Evolutionary conservation across 2,113 vertebrate species (phyloP).

Genomic region (Takifugu flavidus): DNA sequence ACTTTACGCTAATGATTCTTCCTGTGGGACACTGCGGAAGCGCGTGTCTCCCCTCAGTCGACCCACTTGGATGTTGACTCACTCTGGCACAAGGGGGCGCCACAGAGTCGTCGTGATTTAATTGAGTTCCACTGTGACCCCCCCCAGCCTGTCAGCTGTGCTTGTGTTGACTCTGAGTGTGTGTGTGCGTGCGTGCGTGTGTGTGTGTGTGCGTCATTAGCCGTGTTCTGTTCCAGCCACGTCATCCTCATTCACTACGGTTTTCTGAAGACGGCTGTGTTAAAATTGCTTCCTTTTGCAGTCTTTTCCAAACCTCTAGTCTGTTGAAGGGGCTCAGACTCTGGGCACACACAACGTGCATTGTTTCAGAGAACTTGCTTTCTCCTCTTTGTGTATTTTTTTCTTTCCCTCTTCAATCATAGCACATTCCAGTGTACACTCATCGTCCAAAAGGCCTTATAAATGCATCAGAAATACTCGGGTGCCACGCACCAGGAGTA

Average conservation of each 20-base stretch:
- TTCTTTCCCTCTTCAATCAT: conserved; percentile 20
- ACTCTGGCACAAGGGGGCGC: conserved; percentile 9
- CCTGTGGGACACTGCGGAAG: conserved; percentile 47
- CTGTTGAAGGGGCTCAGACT: conserved; percentile 18
- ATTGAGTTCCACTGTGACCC: conserved; percentile 5
- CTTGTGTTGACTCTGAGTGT: not conserved
- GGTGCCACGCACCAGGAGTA: conserved; percentile 50
- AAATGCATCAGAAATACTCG: conserved; percentile 37
- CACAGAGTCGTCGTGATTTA: not conserved
- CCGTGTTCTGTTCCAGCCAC: not conserved
- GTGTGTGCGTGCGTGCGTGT: not conserved
- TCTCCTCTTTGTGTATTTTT: conserved; percentile 19
- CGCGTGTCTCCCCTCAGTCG: not conserved
- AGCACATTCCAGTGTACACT: conserved; percentile 68
- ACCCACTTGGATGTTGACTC: conserved; percentile 16
- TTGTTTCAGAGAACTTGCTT: conserved; percentile 24
- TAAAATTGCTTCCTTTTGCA: conserved; percentile 6
- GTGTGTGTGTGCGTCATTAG: conserved; percentile 3
- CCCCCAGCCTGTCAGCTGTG: conserved; percentile 13
- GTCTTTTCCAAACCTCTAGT: conserved; percentile 18
- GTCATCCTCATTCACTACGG: conserved; percentile 5
- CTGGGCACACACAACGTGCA: conserved; percentile 9
- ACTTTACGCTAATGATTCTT: conserved; percentile 37
- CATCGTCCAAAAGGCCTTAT: conserved; percentile 66
- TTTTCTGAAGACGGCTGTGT: not conserved